Percentiles rank a stretch among this genome's conserved stretches.
These are phyloP conservation scores for Drosophila pachea DNA, from an alignment of 1,140 invertebrate species.

Conservation along the genomic window DNA sequence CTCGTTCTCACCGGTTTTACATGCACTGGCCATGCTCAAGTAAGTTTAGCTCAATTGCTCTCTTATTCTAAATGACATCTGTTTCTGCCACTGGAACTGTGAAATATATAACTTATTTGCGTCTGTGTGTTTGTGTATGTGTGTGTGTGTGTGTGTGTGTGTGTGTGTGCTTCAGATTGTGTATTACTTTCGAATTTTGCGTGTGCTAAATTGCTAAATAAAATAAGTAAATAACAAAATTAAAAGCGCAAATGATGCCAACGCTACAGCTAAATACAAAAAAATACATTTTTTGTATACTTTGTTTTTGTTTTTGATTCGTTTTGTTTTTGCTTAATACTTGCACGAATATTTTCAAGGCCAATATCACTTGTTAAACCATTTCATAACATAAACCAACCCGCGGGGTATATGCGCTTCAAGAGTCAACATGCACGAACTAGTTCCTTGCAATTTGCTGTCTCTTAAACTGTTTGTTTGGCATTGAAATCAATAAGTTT, in stretches of 20 bases:
- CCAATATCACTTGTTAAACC: slow-evolving; percentile 66
- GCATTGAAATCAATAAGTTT: background rate
- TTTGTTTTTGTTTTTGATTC: slow-evolving; percentile 17
- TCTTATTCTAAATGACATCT: slow-evolving; percentile 46
- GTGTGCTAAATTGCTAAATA: slow-evolving; percentile 50
- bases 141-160: background rate
- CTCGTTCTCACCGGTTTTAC: slow-evolving; percentile 50
- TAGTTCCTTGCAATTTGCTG: slow-evolving; percentile 4
- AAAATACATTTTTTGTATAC: slow-evolving; percentile 31
- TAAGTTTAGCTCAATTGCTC: slow-evolving; percentile 41
- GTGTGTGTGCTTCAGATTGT: background rate
- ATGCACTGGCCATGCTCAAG: slow-evolving; percentile 59
- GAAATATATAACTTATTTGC: background rate
- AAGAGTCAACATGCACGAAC: background rate
- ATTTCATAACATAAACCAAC: background rate
- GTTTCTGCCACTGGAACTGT: slow-evolving; percentile 43
- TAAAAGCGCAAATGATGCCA: slow-evolving; percentile 56
- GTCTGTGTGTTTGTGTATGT: background rate
- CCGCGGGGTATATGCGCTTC: slow-evolving; percentile 4
- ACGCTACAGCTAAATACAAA: slow-evolving; percentile 34
- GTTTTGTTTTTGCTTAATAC: slow-evolving; percentile 25
- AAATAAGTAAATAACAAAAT: slow-evolving; percentile 60
- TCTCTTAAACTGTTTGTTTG: background rate
- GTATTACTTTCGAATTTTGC: slow-evolving; percentile 11
- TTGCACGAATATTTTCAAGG: slow-evolving; percentile 56